Percentiles rank a stretch among this genome's conserved stretches.
These are phyloP conservation scores for Spatulosminthurus flaviceps DNA, from an alignment of 2,888 invertebrate genomes.

Conservation along the genomic window DNA sequence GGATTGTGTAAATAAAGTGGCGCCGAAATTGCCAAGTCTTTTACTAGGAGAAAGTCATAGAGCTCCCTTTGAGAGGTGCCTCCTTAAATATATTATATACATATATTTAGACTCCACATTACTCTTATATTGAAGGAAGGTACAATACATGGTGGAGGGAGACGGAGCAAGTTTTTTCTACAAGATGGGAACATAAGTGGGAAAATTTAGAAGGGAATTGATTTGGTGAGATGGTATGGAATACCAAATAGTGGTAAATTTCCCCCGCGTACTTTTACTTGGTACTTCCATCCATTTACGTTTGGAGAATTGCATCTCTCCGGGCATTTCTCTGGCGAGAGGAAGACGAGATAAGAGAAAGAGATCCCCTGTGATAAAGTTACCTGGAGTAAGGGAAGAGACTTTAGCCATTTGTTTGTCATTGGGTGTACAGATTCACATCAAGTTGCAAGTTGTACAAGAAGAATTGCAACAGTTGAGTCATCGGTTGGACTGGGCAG, in stretches of 20 bases:
- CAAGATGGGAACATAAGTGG: not conserved
- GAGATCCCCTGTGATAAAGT: not conserved
- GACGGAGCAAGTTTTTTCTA: not conserved
- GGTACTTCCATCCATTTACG: not conserved
- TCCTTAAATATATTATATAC: no score
- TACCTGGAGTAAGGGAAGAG: not conserved
- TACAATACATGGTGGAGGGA: no score
- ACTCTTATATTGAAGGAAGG: no score
- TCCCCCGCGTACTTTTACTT: conserved; percentile 15
- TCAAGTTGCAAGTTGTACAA: conserved; percentile 65
- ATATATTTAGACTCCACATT: no score
- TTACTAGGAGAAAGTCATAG: no score
- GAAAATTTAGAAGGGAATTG: not conserved
- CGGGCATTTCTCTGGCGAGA: no score
- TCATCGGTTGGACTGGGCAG: conserved; percentile 59
- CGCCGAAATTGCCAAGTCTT: no score
- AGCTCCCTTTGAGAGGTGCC: no score
- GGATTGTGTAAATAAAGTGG: no score
- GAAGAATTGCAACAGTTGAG: conserved; percentile 65
- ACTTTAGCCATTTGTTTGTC: conserved; percentile 15
- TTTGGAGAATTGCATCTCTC: not conserved
- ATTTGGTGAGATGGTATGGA: not conserved
- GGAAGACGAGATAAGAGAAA: not conserved
- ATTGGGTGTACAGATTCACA: conserved; percentile 64
- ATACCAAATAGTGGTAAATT: conserved; percentile 20